Percentiles rank a stretch among this genome's conserved stretches.
phyloP scores from a whole-genome alignment of 2,113 vertebrate genomes.

The Bambusicola thoracicus region DNA sequence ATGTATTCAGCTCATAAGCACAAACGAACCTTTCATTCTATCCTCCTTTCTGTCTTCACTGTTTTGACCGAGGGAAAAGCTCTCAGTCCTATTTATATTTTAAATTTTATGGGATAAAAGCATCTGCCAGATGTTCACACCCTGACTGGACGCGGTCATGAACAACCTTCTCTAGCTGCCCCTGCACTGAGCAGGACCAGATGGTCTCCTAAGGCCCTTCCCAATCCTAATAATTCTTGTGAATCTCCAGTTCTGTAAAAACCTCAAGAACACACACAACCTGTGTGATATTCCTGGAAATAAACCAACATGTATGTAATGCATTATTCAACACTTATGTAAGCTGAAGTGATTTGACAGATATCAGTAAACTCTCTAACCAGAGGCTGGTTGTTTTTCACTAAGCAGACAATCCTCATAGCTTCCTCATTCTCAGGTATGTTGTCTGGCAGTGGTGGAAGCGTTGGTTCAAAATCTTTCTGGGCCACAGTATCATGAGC shows the following conservation, averaged over 20 bases:
- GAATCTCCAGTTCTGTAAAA: background rate
- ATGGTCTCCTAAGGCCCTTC: background rate
- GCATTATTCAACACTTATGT: background rate
- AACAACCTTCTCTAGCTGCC: background rate
- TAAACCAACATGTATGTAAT: background rate
- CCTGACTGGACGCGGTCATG: background rate
- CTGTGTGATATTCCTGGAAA: background rate
- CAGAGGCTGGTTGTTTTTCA: conserved; percentile 97
- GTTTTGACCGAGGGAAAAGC: background rate
- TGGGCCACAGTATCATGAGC: conserved; percentile 93
- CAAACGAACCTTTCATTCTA: background rate
- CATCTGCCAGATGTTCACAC: background rate
- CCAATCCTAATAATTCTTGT: background rate
- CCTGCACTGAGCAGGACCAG: background rate
- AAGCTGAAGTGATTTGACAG: background rate
- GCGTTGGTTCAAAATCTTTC: conserved; percentile 90
- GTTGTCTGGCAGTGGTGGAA: conserved; percentile 90
- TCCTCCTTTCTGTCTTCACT: background rate
- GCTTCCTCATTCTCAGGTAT: conserved; percentile 92
- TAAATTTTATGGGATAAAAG: background rate
- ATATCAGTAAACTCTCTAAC: conserved; percentile 75
- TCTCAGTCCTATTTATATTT: background rate
- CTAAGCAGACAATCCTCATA: conserved; percentile 92
- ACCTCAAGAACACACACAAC: background rate
- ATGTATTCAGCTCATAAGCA: background rate